Evolutionary conservation across 2,888 invertebrate species (phyloP).

Genomic region (Drosophila stalkeri): DNA sequence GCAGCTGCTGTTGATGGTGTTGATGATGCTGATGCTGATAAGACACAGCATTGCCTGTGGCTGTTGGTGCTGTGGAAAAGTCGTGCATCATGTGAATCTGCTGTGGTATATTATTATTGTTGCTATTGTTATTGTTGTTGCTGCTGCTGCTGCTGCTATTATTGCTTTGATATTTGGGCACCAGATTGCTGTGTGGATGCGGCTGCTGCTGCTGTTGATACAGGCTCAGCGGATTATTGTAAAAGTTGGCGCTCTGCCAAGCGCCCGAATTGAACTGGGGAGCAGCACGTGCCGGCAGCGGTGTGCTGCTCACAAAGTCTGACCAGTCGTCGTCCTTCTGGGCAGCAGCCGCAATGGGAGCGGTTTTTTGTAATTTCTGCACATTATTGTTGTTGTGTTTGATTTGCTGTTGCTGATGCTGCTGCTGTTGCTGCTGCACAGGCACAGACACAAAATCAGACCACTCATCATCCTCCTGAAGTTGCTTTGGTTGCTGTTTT

Average conservation of each 20-base stretch:
- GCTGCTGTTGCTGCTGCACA: slow-evolving; percentile 40
- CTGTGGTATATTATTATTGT: slow-evolving; percentile 71
- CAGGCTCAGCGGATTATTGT: slow-evolving; percentile 83
- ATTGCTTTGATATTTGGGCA: slow-evolving; percentile 62
- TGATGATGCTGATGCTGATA: slow-evolving; percentile 63
- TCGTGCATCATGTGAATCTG: slow-evolving; percentile 84
- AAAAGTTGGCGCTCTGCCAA: slow-evolving; percentile 84
- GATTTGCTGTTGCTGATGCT: slow-evolving; percentile 26
- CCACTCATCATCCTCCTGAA: slow-evolving; percentile 86
- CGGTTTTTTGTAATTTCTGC: slow-evolving; percentile 27
- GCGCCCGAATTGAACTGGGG: slow-evolving; percentile 84
- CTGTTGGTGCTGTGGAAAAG: slow-evolving; percentile 77
- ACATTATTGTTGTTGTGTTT: slow-evolving; percentile 57
- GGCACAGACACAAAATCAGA: slow-evolving; percentile 86
- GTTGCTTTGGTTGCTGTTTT: slow-evolving; percentile 24
- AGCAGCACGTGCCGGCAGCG: slow-evolving; percentile 57
- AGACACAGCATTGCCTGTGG: slow-evolving; percentile 29
- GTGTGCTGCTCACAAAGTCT: slow-evolving; percentile 86
- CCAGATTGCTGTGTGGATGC: slow-evolving; percentile 67
- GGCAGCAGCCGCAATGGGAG: slow-evolving; percentile 20
- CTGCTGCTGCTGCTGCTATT: slow-evolving; percentile 50
- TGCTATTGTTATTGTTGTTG: slow-evolving; percentile 48
- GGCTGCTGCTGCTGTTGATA: slow-evolving; percentile 78
- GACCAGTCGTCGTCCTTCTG: slow-evolving; percentile 86
- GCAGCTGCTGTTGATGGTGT: slow-evolving; percentile 35